These are phyloP conservation scores for Channa maculata DNA, from an alignment of 2,113 vertebrate species.

Conservation along the genomic window DNA sequence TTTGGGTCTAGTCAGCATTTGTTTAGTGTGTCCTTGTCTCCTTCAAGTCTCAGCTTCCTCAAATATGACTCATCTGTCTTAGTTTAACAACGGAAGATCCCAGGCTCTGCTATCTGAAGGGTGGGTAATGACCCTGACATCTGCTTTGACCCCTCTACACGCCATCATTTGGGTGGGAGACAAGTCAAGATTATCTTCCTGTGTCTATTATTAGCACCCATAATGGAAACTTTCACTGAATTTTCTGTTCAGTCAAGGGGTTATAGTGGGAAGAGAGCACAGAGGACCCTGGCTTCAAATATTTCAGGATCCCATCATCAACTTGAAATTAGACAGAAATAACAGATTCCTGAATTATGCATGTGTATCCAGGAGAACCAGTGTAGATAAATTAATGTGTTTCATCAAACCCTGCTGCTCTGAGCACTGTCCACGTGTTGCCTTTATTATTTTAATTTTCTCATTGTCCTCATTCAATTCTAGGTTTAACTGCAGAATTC, in stretches of 20 bases:
- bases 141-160: too few species aligned
- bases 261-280: background rate
- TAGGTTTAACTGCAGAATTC: background rate
- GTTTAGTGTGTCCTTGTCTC: constrained; percentile 1
- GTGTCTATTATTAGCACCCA: constrained; percentile 13
- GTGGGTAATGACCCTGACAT: constrained; percentile 18
- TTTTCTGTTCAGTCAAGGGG: background rate
- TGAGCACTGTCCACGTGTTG: too few species aligned
- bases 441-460: too few species aligned
- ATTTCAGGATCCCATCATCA: background rate
- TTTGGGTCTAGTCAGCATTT: constrained; percentile 4
- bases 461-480: background rate
- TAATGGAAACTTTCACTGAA: background rate
- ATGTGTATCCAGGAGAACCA: background rate
- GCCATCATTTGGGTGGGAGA: too few species aligned
- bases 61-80: constrained; percentile 43
- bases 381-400: background rate
- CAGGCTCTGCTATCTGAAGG: constrained; percentile 19
- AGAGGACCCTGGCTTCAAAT: background rate
- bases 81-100: constrained; percentile 48
- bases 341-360: too few species aligned
- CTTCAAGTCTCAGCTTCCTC: constrained; percentile 30
- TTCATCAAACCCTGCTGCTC: too few species aligned
- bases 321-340: background rate
- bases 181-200: constrained; percentile 24